phyloP scores from a whole-genome alignment of 2,113 vertebrate genomes.

The Sinocyclocheilus rhinocerous region DNA sequence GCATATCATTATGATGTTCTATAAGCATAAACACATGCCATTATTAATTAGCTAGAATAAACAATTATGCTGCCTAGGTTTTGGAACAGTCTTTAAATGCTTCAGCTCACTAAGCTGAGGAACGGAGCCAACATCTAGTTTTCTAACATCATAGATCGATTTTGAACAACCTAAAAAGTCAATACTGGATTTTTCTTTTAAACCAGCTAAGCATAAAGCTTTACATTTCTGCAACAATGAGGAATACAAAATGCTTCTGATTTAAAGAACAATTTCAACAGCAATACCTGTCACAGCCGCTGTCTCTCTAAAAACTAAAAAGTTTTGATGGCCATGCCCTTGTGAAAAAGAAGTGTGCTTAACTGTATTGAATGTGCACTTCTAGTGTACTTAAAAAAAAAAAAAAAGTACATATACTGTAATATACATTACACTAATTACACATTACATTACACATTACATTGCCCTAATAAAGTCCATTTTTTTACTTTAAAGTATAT shows the following conservation, averaged over 20 bases:
- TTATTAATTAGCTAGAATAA: background rate
- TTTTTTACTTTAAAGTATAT: background rate
- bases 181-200: background rate
- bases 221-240: background rate
- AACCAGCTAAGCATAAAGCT: background rate
- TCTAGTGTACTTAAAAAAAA: background rate
- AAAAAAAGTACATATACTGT: background rate
- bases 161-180: conserved; percentile 9
- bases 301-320: background rate
- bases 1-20: background rate
- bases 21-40: background rate
- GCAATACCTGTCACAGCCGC: background rate
- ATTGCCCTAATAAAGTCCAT: background rate
- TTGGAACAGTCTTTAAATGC: background rate
- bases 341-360: background rate
- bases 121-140: background rate
- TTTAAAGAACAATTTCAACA: background rate
- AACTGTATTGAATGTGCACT: background rate
- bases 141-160: background rate
- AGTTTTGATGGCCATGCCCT: background rate
- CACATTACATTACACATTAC: too few species aligned
- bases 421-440: background rate
- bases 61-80: conserved; percentile 4
- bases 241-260: background rate
- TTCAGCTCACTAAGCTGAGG: background rate